These are phyloP conservation scores for Pagrus major DNA, from an alignment of 2,113 vertebrate genomes.

Conservation along the genomic window DNA sequence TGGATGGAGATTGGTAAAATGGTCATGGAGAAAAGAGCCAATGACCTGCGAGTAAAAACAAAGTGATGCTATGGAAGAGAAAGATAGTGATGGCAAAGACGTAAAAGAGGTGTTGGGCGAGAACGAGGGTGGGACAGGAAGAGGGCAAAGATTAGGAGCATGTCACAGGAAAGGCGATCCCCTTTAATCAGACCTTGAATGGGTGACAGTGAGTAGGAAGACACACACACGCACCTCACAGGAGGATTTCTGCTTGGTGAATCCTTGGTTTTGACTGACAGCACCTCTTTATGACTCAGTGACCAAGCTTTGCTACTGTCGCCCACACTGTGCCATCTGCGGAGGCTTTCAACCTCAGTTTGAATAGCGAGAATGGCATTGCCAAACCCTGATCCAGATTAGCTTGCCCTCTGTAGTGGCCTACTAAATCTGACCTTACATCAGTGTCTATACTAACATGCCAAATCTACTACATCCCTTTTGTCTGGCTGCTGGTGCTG, in stretches of 20 bases:
- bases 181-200: slow-evolving; percentile 50
- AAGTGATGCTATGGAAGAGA: slow-evolving; percentile 52
- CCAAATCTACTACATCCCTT: slow-evolving; percentile 27
- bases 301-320: slow-evolving; percentile 21
- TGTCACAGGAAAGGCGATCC: slow-evolving; percentile 56
- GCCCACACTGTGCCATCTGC: slow-evolving; percentile 42
- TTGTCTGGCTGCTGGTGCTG: slow-evolving; percentile 52
- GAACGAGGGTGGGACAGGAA: slow-evolving; percentile 56
- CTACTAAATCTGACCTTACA: slow-evolving; percentile 53
- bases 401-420: slow-evolving; percentile 39
- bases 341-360: slow-evolving; percentile 34
- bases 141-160: slow-evolving; percentile 21
- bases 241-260: slow-evolving; percentile 49
- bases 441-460: slow-evolving; percentile 29
- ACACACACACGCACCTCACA: slow-evolving; percentile 28
- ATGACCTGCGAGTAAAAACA: slow-evolving; percentile 41
- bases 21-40: slow-evolving; percentile 38
- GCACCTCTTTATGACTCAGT: slow-evolving; percentile 69
- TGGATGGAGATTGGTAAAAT: slow-evolving; percentile 23
- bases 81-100: slow-evolving; percentile 47
- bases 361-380: slow-evolving; percentile 11
- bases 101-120: slow-evolving; percentile 37
- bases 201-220: slow-evolving; percentile 42
- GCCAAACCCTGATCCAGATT: slow-evolving; percentile 66
- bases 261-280: slow-evolving; percentile 64